Percentiles rank a stretch among this genome's conserved stretches.
These are phyloP conservation scores for Nymphalis polychloros DNA, from an alignment of 2,888 invertebrate species.

Conservation along the genomic window DNA sequence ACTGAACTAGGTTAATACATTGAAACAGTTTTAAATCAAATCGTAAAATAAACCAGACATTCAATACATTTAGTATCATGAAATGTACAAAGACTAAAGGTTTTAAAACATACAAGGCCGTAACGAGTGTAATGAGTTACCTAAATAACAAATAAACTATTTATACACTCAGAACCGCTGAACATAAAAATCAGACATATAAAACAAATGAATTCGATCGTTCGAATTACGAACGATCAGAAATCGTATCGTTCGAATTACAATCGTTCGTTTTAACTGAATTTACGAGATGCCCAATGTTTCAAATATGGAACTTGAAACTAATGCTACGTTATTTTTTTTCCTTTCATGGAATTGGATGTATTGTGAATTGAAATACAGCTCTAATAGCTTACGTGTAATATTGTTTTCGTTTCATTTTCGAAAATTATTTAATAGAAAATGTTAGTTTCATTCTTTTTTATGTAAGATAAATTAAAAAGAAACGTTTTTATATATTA, in stretches of 20 bases:
- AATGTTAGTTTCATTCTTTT: no score
- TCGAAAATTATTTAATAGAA: no score
- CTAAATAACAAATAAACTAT: slow-evolving; percentile 26
- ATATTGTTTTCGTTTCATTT: no score
- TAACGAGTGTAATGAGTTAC: slow-evolving; percentile 1
- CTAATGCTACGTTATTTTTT: slow-evolving; percentile 3
- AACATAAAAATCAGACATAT: slow-evolving; percentile 35
- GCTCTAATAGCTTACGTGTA: no score
- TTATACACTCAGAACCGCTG: slow-evolving; percentile 27
- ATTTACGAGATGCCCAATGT: slow-evolving; percentile 29
- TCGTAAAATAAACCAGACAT: background rate
- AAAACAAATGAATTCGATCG: slow-evolving; percentile 34
- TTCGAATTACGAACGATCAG: slow-evolving; percentile 20
- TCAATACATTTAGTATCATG: background rate
- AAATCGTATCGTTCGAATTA: slow-evolving; percentile 11
- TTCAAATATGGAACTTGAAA: slow-evolving; percentile 29
- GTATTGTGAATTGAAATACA: no score
- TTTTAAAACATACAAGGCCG: background rate
- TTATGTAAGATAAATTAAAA: no score
- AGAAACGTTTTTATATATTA: no score
- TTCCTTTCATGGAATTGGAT: background rate
- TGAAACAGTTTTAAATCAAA: no score
- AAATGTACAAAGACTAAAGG: background rate
- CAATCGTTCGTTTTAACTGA: slow-evolving; percentile 22
- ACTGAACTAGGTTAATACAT: no score